Conservation (phyloP, 92 coral and sea anemone species). For the Hydrozoanthus gracilis region DNA sequence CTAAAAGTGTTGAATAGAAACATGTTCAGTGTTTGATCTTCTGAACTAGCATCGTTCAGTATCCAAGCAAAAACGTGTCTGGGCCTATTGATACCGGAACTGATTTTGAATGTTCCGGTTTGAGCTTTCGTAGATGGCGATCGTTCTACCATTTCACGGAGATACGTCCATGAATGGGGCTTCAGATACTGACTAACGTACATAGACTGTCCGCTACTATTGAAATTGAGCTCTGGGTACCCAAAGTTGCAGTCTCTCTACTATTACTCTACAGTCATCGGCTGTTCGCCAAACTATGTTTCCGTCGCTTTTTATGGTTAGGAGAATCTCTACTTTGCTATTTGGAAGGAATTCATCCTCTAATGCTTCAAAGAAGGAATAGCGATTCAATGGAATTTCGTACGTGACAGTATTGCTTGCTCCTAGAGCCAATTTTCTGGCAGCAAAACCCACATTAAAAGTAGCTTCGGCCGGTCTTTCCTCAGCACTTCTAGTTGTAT, state of each 20-base stretch:
- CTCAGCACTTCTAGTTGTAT: no score
- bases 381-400: no score
- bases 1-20: not conserved
- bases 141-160: conserved; percentile 1
- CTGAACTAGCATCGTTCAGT: not conserved
- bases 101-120: not conserved
- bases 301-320: not conserved
- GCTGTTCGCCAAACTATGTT: not conserved
- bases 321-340: not conserved
- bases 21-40: not conserved
- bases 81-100: not conserved
- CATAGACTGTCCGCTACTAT: not conserved
- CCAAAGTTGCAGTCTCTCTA: not conserved
- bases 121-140: not conserved
- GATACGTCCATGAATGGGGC: not conserved
- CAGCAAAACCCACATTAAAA: not conserved
- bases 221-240: not conserved
- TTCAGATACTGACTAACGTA: not conserved
- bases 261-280: not conserved
- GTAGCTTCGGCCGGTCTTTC: no score
- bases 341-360: not conserved
- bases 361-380: no score
- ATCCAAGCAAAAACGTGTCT: not conserved
- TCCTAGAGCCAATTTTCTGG: not conserved
- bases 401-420: no score